Base-by-base conservation (phyloP, 2,113 vertebrate genomes). In the Euleptes europaea region DNA sequence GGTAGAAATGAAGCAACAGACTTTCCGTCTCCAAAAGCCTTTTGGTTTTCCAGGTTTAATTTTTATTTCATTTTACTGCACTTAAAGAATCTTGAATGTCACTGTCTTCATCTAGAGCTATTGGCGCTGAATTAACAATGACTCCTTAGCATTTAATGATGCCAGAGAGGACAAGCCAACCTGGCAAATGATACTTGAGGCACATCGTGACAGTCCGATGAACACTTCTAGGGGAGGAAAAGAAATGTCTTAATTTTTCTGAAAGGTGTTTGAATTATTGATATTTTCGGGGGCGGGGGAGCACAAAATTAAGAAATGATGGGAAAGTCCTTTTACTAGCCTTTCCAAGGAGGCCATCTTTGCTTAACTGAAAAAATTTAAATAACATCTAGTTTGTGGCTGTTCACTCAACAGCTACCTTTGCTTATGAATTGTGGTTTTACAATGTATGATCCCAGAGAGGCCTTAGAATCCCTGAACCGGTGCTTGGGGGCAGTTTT, bases 231-330 rank as follows among this genome's bases (percentile, higher is more conserved):
- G 44, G 13, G 49, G 17, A 38, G 81, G 28, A 87, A 17, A 31
- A 21, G 80, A 86, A 80, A 87, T 85, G 84, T 88, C 84, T 76
- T 31, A 88, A 60, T 35, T 89, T 84, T 88, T 92, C 63, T 89
- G 74, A 90, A 65, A 92, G 40, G 31, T 74, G 1, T 84, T 78
- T 87, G 74, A 89, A 88, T 90, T 80, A 89, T 88, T 89, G 74
- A 86, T 76, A 85, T 86, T 89, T 91, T 77, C 78, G 10, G 44
- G 10, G 44, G 10, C 5, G 10, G 44, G 13, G 2, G 49, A 51
- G 13, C 49, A 51, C 13, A 51, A 11, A 51, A 51, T 2, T 51
- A 51, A 51, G 5, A 49, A 89, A 60, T 82, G 70, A 87, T 72
- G 57, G 44, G 19, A 88, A 91, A 85, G 80, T 44, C 6, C 28